Percentiles rank a stretch among this genome's conserved stretches.
These are phyloP conservation scores for Charaxes varanes DNA, from an alignment of 1,140 invertebrate species.

Conservation along the genomic window DNA sequence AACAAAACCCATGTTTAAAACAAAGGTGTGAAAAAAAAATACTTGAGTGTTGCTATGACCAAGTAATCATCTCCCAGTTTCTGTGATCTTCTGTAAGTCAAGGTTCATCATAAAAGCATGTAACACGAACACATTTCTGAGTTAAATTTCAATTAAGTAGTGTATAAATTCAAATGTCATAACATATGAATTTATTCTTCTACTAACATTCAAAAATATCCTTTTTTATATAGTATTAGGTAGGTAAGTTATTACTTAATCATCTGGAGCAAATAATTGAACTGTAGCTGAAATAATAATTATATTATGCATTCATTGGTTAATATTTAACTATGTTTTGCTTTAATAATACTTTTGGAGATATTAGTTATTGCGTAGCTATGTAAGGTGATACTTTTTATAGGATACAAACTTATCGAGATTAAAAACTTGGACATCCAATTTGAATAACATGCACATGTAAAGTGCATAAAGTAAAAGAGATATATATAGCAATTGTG, in stretches of 20 bases:
- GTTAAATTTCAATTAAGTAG: no score
- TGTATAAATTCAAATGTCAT: no score
- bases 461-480: background rate
- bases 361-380: no score
- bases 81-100: background rate
- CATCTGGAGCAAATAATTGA: background rate
- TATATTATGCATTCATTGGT: conserved; percentile 9
- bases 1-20: background rate
- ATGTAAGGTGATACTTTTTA: no score
- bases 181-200: no score
- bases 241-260: background rate
- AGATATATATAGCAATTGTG: background rate
- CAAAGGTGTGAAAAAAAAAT: background rate
- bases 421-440: no score
- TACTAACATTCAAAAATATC: background rate
- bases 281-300: conserved; percentile 1
- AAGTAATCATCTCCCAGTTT: conserved; percentile 6
- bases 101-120: no score
- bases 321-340: conserved; percentile 23
- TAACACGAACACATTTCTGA: no score
- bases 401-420: no score
- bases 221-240: background rate
- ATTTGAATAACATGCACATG: background rate
- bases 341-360: conserved; percentile 22
- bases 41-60: background rate